A percentile compares a stretch with the other conserved stretches of the same genome.
These are phyloP conservation scores for Deilephila elpenor DNA, from an alignment of 2,888 invertebrate species.

Conservation along the genomic window DNA sequence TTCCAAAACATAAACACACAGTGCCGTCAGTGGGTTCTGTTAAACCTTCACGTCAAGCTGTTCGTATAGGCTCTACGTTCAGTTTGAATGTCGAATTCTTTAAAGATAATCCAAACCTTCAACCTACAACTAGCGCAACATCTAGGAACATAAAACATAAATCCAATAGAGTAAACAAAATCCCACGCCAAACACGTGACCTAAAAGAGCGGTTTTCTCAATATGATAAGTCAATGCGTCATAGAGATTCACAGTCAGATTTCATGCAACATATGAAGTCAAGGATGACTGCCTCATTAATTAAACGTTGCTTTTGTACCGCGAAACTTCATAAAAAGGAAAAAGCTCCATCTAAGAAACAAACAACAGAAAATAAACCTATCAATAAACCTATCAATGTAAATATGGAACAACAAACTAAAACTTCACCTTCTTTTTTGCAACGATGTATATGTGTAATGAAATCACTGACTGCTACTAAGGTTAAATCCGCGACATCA, in stretches of 20 bases:
- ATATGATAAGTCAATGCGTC: conserved; percentile 2
- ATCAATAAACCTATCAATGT: background rate
- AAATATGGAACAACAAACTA: conserved; percentile 27
- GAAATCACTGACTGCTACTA: conserved; percentile 5
- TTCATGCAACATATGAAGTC: conserved; percentile 32
- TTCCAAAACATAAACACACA: background rate
- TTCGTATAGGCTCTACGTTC: conserved; percentile 51
- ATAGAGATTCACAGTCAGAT: conserved; percentile 36
- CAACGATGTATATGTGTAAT: conserved; percentile 38
- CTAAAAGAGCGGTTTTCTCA: background rate
- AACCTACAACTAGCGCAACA: conserved; percentile 1
- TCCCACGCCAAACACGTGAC: background rate
- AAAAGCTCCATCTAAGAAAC: background rate
- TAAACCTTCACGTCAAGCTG: conserved; percentile 44
- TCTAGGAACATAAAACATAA: conserved; percentile 28
- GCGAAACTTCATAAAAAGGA: conserved; percentile 38
- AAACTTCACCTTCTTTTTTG: conserved; percentile 34
- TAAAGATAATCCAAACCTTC: conserved; percentile 41
- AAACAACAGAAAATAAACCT: conserved; percentile 1
- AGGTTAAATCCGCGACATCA: conserved; percentile 2
- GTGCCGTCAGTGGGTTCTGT: background rate
- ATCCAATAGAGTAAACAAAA: background rate
- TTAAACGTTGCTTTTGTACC: conserved; percentile 51
- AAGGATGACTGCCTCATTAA: conserved; percentile 34
- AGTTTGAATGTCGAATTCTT: conserved; percentile 50